Base-by-base conservation (phyloP, 2,888 invertebrate genomes). In the Netelia inedita region DNA sequence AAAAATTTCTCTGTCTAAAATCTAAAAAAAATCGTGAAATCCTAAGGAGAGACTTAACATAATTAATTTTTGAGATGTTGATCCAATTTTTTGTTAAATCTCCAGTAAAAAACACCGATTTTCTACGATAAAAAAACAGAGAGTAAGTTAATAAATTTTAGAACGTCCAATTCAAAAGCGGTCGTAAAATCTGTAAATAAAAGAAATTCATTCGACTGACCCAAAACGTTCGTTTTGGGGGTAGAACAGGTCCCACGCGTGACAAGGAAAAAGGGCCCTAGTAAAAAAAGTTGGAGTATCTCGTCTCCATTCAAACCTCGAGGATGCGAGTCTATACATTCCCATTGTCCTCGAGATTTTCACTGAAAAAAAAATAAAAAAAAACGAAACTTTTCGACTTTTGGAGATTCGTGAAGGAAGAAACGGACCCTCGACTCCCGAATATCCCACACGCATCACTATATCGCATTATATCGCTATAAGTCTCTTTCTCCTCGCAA, bases 181-280 rank as follows among this genome's bases (percentile, higher is more conserved):
- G 59, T 66, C 59, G 41, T 57, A 68, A 59, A 61, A n/a, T 23
- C 35, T 0, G 28, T 16, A 11, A 35, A 41, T 41, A 35, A 65
- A 57, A 66, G 55, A 75, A 68, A 21, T 35, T n/a, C 35, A 57
- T 41, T 11, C 35, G 61, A 66, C 53, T 61, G 63, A 66, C 53
- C 72, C 73, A 71, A 74, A 78, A 59, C 21, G 69, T 80, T 59
- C 69, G 50, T 72, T 79, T 50, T 28, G 46, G 55, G 59, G 85
- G 65, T 76, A 79, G 59, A 75, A 50, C 69, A 68, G 75, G 85
- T 85, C 73, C 74, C 55, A 79, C 72, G 79, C 72, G 73, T 69
- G 78, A 71, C 57, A 50, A 23, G 50, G 63, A 61, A 82, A 85
- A 79, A 79, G 23, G 72, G 28, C 65, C 57, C 74, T 85, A 79